Base-by-base conservation (phyloP, 2,113 vertebrate genomes). In the Aegithalos caudatus region DNA sequence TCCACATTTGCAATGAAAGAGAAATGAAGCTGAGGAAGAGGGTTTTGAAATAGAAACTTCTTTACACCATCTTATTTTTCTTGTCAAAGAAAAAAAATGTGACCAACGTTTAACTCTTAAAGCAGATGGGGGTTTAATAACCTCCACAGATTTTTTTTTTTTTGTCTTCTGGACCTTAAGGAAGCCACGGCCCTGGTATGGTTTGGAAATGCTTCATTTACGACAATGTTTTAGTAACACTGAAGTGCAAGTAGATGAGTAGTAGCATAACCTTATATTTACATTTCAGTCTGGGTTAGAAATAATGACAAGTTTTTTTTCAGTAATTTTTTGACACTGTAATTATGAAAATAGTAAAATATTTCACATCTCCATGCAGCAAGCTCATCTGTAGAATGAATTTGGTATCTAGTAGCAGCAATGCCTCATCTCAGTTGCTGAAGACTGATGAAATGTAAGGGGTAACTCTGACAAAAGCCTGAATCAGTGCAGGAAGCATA, bases 401-500 rank as follows among this genome's bases (percentile, higher is more conserved):
- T 66, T 47, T 77, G 42, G 13, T 86, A 65, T 37, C 23, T 38
- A n/a, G 33, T 47, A 62, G 60, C 9, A 71, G 67, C 10, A 6
- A 78, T 58, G 60, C 56, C 47, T 86, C 82, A 44, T 80, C 79
- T 88, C 28, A 0, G 5, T 48, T 73, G 54, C 4, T 77, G 47
- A 84, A 66, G 61, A 71, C n/a, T 22, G 38, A 47, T 67, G 42
- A 84, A 94, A 83, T 47, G 10, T 54, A 72, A 87, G 71, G 37
- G 45, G 27, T 70, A 72, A 40, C 66, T 51, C 78, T 76, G 61
- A 61, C 66, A 77, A 83, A 78, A 80, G 60, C 81, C 65, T 86
- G 92, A 83, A 92, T 70, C 69, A 74, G 60, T 50, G 71, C 80
- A 93, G 82, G 67, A 86, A 94, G 64, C 44, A 50, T 67, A 91